Percentiles rank a stretch among this genome's conserved stretches.
Evolutionary conservation across 2,888 invertebrate species (phyloP).

Genomic region (Netelia inedita): DNA sequence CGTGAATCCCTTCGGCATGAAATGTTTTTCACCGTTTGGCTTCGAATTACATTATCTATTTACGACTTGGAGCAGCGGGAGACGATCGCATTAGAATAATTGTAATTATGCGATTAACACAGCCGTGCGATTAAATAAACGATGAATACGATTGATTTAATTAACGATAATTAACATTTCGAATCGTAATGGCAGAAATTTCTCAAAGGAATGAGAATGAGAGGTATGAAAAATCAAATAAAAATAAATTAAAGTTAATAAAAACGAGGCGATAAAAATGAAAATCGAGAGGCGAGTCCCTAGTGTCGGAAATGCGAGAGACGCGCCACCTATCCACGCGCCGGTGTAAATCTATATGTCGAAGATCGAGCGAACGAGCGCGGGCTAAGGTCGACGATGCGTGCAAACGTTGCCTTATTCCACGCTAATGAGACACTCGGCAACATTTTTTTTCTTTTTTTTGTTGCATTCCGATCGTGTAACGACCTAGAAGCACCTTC

Average conservation of each 20-base stretch:
- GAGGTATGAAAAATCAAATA: too few species aligned
- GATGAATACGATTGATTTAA: too few species aligned
- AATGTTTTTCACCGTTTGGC: not conserved
- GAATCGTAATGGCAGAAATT: too few species aligned
- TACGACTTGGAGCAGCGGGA: not conserved
- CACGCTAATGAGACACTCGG: slow-evolving; percentile 66
- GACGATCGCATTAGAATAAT: not conserved
- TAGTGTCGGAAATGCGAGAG: slow-evolving; percentile 27
- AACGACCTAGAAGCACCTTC: slow-evolving; percentile 52
- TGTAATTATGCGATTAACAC: too few species aligned
- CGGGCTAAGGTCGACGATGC: slow-evolving; percentile 45
- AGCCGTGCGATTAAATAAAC: too few species aligned
- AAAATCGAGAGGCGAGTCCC: slow-evolving; percentile 6
- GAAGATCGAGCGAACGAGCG: slow-evolving; percentile 47
- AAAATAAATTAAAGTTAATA: too few species aligned
- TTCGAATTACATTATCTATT: not conserved
- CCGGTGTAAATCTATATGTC: slow-evolving; percentile 36
- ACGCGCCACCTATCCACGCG: slow-evolving; percentile 10
- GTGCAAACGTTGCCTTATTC: not conserved
- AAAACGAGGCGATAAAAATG: slow-evolving; percentile 1
- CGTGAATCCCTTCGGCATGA: not conserved
- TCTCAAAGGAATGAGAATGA: too few species aligned
- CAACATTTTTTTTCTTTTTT: slow-evolving; percentile 44
- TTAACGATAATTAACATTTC: too few species aligned
- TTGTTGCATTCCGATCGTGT: slow-evolving; percentile 63